A percentile compares a stretch with the other conserved stretches of the same genome.
These are phyloP conservation scores for Diacarnus erythraeanus DNA, from an alignment of 37 sponge, comb jelly and placozoan genomes.

Conservation along the genomic window DNA sequence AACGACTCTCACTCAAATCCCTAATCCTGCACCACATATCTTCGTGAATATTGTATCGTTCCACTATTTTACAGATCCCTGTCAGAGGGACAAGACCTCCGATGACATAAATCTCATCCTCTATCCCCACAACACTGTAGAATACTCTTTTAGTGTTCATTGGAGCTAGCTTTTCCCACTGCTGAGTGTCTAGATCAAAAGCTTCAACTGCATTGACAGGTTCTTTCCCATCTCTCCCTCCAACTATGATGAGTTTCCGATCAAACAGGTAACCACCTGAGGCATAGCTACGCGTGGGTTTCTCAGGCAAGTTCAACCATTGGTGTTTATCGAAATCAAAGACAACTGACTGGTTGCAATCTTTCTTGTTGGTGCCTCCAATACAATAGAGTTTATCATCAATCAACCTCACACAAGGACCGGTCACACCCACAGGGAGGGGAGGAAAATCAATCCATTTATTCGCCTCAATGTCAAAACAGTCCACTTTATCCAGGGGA, in stretches of 20 bases:
- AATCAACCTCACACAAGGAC: slow-evolving; percentile 53
- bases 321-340: slow-evolving; percentile 54
- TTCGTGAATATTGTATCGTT: slow-evolving; percentile 57
- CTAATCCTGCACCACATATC: slow-evolving; percentile 51
- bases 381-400: slow-evolving; percentile 64
- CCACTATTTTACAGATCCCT: slow-evolving; percentile 57
- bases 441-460: slow-evolving; percentile 67
- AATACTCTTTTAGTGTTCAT: slow-evolving; percentile 49
- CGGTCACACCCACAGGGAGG: slow-evolving; percentile 61
- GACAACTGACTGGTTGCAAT: slow-evolving; percentile 48
- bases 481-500: slow-evolving; percentile 66
- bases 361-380: slow-evolving; percentile 61
- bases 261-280: slow-evolving; percentile 47
- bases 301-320: slow-evolving; percentile 56
- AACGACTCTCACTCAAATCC: slow-evolving; percentile 44
- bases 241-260: slow-evolving; percentile 66
- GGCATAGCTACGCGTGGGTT: slow-evolving; percentile 53
- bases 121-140: slow-evolving; percentile 54
- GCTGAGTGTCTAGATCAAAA: slow-evolving; percentile 67
- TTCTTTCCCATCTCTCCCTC: slow-evolving; percentile 48
- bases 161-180: slow-evolving; percentile 68
- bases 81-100: slow-evolving; percentile 69
- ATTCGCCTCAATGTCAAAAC: slow-evolving; percentile 37
- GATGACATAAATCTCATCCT: slow-evolving; percentile 57
- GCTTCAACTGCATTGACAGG: slow-evolving; percentile 50